Conservation (phyloP, 2,797 vertebrate genomes). For the Phalloptychus januarius region DNA sequence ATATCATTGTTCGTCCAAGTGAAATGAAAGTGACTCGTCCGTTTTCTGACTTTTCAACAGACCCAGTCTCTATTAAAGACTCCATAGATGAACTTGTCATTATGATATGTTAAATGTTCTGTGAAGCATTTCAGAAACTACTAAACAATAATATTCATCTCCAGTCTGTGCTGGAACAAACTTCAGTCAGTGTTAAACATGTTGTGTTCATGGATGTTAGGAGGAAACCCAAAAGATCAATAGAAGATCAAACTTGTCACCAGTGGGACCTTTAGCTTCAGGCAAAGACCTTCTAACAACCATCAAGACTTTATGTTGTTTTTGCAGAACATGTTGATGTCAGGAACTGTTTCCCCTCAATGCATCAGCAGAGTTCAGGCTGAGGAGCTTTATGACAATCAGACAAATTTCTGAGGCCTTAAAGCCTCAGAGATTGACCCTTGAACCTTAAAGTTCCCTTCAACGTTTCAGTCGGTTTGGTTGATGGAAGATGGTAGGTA, state of each 20-base stretch:
- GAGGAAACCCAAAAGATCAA: slow-evolving; percentile 33
- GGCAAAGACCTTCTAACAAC: slow-evolving; percentile 40
- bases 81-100: too few species aligned
- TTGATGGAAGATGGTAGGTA: slow-evolving; percentile 2
- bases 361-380: slow-evolving; percentile 36
- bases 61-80: too few species aligned
- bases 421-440: slow-evolving; percentile 31
- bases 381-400: slow-evolving; percentile 46
- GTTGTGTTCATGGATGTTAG: slow-evolving; percentile 25
- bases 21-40: too few species aligned
- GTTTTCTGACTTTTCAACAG: too few species aligned
- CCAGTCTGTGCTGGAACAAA: not conserved
- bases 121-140: not conserved
- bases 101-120: not conserved
- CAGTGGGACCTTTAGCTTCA: slow-evolving; percentile 8
- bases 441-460: slow-evolving; percentile 38
- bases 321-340: slow-evolving; percentile 48
- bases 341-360: slow-evolving; percentile 37
- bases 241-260: slow-evolving; percentile 21
- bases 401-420: slow-evolving; percentile 24
- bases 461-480: slow-evolving; percentile 66
- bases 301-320: slow-evolving; percentile 28
- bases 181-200: not conserved
- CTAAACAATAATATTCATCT: not conserved
- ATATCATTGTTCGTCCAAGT: too few species aligned